Conservation (phyloP, 2,113 vertebrate genomes). For the Ovibos moschatus region DNA sequence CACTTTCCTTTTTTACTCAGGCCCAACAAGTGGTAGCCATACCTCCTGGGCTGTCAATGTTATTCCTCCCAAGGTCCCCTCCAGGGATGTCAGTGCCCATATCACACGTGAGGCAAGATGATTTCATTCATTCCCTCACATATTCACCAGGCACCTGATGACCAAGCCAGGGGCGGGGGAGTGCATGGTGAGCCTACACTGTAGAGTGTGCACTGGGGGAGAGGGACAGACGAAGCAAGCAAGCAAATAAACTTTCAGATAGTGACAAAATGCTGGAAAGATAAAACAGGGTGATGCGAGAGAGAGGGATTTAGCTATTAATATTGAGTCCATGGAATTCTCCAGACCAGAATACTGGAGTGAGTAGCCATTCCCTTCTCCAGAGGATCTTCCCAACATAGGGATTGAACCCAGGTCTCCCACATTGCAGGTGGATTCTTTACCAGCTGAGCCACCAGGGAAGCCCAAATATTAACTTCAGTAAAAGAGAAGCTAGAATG, state of each 20-base stretch:
- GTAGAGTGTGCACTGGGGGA: not conserved
- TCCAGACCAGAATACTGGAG: not conserved
- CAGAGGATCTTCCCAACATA: not conserved
- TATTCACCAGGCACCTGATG: not conserved
- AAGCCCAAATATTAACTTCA: not conserved
- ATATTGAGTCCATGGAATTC: not conserved
- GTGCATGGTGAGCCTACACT: fast-evolving
- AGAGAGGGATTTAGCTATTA: not conserved
- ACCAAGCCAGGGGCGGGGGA: not conserved
- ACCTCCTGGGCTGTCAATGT: not conserved
- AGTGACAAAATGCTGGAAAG: not conserved
- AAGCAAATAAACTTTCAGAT: not conserved
- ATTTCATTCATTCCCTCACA: not conserved
- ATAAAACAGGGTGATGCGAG: not conserved
- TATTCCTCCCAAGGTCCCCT: not conserved
- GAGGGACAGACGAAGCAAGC: not conserved
- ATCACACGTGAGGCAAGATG: not conserved
- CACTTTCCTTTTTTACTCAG: not conserved
- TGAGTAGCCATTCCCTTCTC: not conserved
- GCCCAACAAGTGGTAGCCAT: not conserved
- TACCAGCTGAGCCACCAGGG: not conserved
- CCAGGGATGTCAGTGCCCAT: fast-evolving
- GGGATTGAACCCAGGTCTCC: not conserved
- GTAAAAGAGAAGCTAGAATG: not conserved
- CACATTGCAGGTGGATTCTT: not conserved